Evolutionary conservation across 2,888 invertebrate genomes (phyloP), one percentile per base, ranked within the genome.

Genomic region (Drosophila basisetae): DNA sequence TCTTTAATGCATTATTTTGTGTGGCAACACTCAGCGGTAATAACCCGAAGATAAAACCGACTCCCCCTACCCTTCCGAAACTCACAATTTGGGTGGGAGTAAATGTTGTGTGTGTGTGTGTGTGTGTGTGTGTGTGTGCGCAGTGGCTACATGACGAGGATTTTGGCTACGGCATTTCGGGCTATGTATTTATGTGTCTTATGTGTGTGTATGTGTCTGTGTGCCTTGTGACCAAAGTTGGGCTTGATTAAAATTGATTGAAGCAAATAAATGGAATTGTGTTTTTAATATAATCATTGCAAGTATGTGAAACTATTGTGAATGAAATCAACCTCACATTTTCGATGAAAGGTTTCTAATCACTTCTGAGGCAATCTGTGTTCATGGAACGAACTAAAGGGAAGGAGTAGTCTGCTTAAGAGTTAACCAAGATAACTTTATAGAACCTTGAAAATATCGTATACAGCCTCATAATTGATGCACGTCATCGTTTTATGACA

Each of bases 241-340:
- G 68, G 64, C 76, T 83, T 91, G 90, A 91, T 91, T 90, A 82
- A 90, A 90, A 91, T 91, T 91, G 91, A 90, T 91, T 90, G 91
- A 86, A 90, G 83, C 86, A 88, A 82, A 84, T 80, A 80, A 80
- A 79, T 82, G 71, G 66, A 77, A 78, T 78, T 82, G 80, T 71
- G 84, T 80, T 79, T 79, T 89, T 89, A 84, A 75, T 84, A 75
- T 75, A 78, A 75, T 74, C 73, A 76, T 75, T 62, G 50, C 49
- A 73, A 70, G 53, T 61, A 56, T 22, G 47, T 60, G 9, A 60
- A 66, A 73, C 54, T 67, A 72, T 58, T 62, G 56, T 35, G 47
- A 69, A 74, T 70, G 54, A 67, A 76, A 72, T 79, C 74, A 70
- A 78, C 65, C 55, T 31, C 13, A 55, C 55, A 69, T 66, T 66